Conservation (phyloP, 2,797 vertebrate genomes). For the Triplophysa yarkandensis region DNA sequence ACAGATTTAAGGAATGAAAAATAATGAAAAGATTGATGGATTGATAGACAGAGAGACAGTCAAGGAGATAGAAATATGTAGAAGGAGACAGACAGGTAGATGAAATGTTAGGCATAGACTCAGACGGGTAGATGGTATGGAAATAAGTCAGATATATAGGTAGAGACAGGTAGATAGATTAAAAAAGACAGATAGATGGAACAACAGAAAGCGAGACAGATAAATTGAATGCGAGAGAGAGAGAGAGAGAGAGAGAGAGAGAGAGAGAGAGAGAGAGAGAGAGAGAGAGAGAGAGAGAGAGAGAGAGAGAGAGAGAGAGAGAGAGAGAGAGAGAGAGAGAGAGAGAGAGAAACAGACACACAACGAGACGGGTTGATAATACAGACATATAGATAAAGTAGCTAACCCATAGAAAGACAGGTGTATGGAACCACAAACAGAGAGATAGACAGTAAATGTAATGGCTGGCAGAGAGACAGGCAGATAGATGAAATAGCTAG, state of each 20-base stretch:
- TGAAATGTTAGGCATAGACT: too few relatives aligned
- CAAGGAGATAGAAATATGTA: background rate
- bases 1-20: too few relatives aligned
- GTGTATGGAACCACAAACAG: background rate
- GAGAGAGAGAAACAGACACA: background rate
- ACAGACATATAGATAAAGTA: background rate
- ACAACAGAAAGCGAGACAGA: background rate
- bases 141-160: background rate
- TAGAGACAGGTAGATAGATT: background rate
- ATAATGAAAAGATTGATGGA: background rate
- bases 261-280: background rate
- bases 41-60: background rate
- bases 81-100: background rate
- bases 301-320: background rate
- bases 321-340: background rate
- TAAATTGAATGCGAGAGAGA: background rate
- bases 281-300: background rate
- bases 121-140: background rate
- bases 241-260: background rate
- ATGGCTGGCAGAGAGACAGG: background rate
- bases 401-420: background rate
- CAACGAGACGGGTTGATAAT: background rate
- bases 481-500: background rate
- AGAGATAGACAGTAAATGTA: background rate
- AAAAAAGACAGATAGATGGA: background rate